These are phyloP conservation scores for Rhineura floridana DNA, from an alignment of 2,113 vertebrate species.

Conservation along the genomic window DNA sequence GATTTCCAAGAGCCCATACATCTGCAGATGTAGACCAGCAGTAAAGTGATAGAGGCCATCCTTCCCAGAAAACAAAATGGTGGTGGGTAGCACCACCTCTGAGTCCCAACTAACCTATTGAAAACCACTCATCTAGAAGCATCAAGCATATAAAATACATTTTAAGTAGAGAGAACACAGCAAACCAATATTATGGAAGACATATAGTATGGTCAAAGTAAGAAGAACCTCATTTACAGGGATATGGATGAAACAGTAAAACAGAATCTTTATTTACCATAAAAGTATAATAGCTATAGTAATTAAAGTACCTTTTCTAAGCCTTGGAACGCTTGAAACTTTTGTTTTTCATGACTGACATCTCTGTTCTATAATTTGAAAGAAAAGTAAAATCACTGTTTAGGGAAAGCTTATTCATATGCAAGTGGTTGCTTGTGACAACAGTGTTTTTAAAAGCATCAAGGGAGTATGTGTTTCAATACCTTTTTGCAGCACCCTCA, in stretches of 20 bases:
- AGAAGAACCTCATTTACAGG: not conserved
- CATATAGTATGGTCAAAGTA: not conserved
- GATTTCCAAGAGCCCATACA: not conserved
- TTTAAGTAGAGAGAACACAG: not conserved
- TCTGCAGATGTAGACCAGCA: not conserved
- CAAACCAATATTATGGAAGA: not conserved
- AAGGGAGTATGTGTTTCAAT: not conserved
- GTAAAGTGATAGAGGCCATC: not conserved
- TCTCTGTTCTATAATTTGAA: not conserved
- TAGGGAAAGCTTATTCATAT: not conserved
- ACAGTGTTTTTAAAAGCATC: not conserved
- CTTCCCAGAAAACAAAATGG: not conserved
- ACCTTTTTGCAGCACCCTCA: not conserved
- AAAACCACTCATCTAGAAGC: not conserved
- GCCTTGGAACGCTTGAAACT: not conserved
- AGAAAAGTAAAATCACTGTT: not conserved
- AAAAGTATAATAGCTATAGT: not conserved
- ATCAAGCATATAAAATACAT: not conserved
- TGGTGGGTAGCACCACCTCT: not conserved
- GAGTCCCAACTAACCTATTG: not conserved
- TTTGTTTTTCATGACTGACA: not conserved
- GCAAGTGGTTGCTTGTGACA: not conserved
- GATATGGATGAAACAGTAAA: not conserved
- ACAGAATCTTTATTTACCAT: not conserved
- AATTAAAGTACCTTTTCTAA: not conserved